Evolutionary conservation across 2,113 vertebrate species (phyloP).

Genomic region (Corythoichthys intestinalis): DNA sequence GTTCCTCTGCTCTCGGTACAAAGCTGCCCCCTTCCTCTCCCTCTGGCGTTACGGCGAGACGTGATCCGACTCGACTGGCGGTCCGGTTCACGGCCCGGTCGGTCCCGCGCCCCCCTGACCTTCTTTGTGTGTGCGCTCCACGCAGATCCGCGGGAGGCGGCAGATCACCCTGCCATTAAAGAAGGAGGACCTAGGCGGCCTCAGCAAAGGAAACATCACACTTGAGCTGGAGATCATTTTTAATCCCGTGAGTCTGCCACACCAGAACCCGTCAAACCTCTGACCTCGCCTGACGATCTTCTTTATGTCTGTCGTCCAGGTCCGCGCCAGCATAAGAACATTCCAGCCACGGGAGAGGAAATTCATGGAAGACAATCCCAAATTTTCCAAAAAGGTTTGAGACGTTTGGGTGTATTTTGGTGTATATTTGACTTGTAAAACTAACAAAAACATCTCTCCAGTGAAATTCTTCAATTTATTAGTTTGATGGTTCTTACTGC

Average conservation of each 20-base stretch:
- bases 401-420: no score
- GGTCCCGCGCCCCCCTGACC: slow-evolving; percentile 45
- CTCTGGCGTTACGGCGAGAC: slow-evolving; percentile 26
- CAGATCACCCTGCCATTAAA: slow-evolving; percentile 78
- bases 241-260: slow-evolving; percentile 81
- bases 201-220: slow-evolving; percentile 85
- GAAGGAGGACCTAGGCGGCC: slow-evolving; percentile 86
- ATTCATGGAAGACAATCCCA: slow-evolving; percentile 84
- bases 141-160: slow-evolving; percentile 83
- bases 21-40: slow-evolving; percentile 1
- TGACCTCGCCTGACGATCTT: background rate
- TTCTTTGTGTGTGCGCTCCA: slow-evolving; percentile 44
- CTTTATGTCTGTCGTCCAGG: slow-evolving; percentile 56
- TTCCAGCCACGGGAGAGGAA: slow-evolving; percentile 83
- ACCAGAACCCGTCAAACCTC: slow-evolving; percentile 11
- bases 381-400: slow-evolving; percentile 96
- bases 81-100: slow-evolving; percentile 41
- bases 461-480: no score
- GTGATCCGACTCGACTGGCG: slow-evolving; percentile 54
- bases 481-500: no score
- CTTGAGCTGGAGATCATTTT: slow-evolving; percentile 92
- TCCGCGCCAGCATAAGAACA: slow-evolving; percentile 86
- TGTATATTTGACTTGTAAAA: no score
- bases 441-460: no score
- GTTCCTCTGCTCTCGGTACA: slow-evolving; percentile 89